These are phyloP conservation scores for Xestia rhomboidea DNA, from an alignment of 2,888 invertebrate genomes.

Conservation along the genomic window DNA sequence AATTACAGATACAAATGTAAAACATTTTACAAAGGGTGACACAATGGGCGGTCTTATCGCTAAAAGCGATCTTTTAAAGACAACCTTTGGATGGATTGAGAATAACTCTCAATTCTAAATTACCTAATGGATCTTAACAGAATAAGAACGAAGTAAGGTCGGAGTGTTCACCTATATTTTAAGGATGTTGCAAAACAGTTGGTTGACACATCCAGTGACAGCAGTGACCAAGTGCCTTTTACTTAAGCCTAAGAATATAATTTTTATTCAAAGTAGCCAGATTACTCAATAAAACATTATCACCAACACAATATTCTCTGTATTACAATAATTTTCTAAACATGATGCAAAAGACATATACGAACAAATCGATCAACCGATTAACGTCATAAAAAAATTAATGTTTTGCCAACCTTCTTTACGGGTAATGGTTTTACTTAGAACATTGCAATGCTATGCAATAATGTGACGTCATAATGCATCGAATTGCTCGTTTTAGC, in stretches of 20 bases:
- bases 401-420: not conserved
- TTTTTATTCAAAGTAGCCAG: not conserved
- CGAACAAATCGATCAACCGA: not conserved
- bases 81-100: too few species aligned
- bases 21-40: too few species aligned
- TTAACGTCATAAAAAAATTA: not conserved
- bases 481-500: conserved; percentile 1
- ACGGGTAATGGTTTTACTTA: conserved; percentile 14
- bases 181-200: too few species aligned
- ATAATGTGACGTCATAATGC: conserved; percentile 10
- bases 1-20: too few species aligned
- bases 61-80: too few species aligned
- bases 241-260: not conserved
- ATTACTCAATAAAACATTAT: not conserved
- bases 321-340: not conserved
- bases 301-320: not conserved
- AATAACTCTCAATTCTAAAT: too few species aligned
- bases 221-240: not conserved
- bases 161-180: too few species aligned
- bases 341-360: not conserved
- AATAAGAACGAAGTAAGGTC: too few species aligned
- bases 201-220: not conserved
- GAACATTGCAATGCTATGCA: conserved; percentile 1
- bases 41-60: too few species aligned
- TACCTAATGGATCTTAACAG: too few species aligned